Evolutionary conservation across 1,140 invertebrate species (phyloP).

Genomic region (Sycophila sp.): DNA sequence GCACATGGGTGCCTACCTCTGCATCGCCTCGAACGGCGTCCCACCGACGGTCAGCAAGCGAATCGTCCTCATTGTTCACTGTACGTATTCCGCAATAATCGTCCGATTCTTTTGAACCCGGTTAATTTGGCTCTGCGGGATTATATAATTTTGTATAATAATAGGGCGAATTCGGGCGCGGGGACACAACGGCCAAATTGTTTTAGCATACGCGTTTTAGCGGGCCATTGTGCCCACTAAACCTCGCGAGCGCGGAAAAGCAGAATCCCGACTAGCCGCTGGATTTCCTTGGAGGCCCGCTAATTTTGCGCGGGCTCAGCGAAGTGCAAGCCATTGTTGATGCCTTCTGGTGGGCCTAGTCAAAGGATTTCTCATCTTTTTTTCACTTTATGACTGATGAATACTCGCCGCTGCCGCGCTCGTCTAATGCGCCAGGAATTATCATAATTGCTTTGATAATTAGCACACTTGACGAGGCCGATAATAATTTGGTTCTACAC

Average conservation of each 20-base stretch:
- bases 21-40: constrained; percentile 80
- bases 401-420: no score
- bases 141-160: constrained; percentile 13
- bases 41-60: constrained; percentile 83
- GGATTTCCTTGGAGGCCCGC: not conserved
- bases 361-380: not conserved
- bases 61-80: constrained; percentile 79
- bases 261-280: not conserved
- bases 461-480: no score
- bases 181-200: constrained; percentile 36
- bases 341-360: not conserved
- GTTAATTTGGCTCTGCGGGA: not conserved
- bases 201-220: constrained; percentile 26
- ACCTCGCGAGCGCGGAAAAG: no score
- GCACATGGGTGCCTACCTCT: constrained; percentile 76
- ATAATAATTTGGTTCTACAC: no score
- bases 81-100: constrained; percentile 68
- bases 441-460: no score
- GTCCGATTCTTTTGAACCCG: not conserved
- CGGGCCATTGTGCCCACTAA: constrained; percentile 5
- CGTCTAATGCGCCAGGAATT: no score
- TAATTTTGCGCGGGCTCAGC: constrained; percentile 18
- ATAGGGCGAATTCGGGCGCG: not conserved
- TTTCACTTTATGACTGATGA: no score
- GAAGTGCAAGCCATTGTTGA: constrained; percentile 14